Percentiles rank a stretch among this genome's conserved stretches.
phyloP scores from a whole-genome alignment of 1,140 invertebrate genomes.

The Drosophila truncata region DNA sequence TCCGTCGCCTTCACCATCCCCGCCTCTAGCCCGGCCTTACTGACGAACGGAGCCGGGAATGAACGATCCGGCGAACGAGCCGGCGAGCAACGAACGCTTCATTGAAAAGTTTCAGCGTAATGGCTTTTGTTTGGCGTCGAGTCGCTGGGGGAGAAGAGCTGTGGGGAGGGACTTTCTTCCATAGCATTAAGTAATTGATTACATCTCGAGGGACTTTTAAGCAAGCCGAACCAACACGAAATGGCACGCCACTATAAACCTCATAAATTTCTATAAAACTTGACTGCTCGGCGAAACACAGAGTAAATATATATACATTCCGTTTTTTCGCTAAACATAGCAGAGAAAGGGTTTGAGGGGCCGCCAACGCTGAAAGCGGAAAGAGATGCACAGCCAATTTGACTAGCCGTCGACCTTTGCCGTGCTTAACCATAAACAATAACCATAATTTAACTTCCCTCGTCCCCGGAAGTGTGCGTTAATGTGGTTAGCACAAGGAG shows the following conservation, averaged over 20 bases:
- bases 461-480: constrained; percentile 42
- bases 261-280: constrained; percentile 83
- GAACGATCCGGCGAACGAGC: constrained; percentile 32
- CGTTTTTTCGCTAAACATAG: constrained; percentile 62
- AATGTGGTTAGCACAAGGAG: constrained; percentile 63
- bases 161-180: constrained; percentile 58
- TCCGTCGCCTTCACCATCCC: neutral
- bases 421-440: constrained; percentile 80
- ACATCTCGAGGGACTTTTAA: constrained; percentile 85
- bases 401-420: constrained; percentile 62
- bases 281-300: constrained; percentile 74
- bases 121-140: constrained; percentile 78
- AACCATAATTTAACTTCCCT: constrained; percentile 76
- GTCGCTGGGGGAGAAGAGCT: constrained; percentile 26
- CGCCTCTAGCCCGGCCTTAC: neutral
- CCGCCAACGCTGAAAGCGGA: constrained; percentile 14
- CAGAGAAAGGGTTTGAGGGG: constrained; percentile 1
- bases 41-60: constrained; percentile 34
- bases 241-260: constrained; percentile 80
- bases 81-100: constrained; percentile 64
- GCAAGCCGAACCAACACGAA: constrained; percentile 69
- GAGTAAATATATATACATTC: constrained; percentile 59
- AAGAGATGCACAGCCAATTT: constrained; percentile 41
- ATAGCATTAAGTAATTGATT: constrained; percentile 85
- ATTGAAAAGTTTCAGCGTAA: constrained; percentile 83